phyloP scores from a whole-genome alignment of 2,113 vertebrate genomes.

The Pteropus alecto region DNA sequence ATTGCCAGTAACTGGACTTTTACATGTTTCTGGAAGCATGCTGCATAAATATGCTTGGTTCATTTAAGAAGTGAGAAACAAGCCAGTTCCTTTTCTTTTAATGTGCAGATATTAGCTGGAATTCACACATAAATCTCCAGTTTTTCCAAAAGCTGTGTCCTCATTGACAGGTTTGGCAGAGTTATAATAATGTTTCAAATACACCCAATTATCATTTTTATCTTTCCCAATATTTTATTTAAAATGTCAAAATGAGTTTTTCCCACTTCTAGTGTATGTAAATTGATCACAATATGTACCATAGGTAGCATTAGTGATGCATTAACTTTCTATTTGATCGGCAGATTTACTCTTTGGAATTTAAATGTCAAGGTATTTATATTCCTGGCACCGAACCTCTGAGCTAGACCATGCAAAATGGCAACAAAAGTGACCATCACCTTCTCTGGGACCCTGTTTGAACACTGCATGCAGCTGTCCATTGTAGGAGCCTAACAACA shows the following conservation, averaged over 20 bases:
- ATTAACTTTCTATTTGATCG: background rate
- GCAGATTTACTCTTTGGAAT: background rate
- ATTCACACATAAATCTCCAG: background rate
- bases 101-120: background rate
- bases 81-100: background rate
- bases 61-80: background rate
- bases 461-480: background rate
- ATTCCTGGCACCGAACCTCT: background rate
- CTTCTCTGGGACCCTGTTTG: background rate
- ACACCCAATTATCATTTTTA: background rate
- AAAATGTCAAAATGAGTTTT: background rate
- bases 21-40: background rate
- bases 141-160: background rate
- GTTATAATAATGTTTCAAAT: background rate
- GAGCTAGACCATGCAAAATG: background rate
- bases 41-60: background rate
- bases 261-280: background rate
- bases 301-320: background rate
- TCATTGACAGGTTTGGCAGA: background rate
- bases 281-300: background rate
- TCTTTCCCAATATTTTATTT: background rate
- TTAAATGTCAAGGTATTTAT: background rate
- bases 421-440: background rate
- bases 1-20: fast-evolving
- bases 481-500: background rate